Evolutionary conservation across 35 echinoderm and acorn worm species (phyloP).

Genomic region (Nesometra sesokonis): DNA sequence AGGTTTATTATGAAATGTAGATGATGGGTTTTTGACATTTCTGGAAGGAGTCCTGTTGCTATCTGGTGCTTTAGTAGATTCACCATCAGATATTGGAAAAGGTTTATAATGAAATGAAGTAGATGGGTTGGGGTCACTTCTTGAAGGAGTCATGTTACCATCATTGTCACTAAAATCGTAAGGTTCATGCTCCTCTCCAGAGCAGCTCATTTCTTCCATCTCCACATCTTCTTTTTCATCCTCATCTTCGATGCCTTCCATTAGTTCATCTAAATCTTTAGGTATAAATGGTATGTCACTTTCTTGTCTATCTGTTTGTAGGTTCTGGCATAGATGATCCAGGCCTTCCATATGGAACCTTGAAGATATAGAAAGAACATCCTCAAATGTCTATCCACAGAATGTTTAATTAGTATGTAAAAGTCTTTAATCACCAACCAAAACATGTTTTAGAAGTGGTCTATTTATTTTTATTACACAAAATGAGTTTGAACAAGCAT

Average conservation of each 20-base stretch:
- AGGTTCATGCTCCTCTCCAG: neutral
- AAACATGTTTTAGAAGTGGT: no score
- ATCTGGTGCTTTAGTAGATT: no score
- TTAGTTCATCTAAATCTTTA: neutral
- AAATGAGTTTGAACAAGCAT: no score
- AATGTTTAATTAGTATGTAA: no score
- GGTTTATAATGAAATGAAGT: no score
- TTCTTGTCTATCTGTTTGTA: neutral
- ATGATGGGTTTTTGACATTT: no score
- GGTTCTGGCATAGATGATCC: neutral
- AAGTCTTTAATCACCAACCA: no score
- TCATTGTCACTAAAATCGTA: neutral
- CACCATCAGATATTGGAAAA: no score
- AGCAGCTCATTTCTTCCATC: neutral
- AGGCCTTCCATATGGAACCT: neutral
- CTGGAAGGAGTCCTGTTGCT: no score
- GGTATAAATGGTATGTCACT: neutral
- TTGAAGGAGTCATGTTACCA: neutral
- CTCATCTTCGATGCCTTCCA: neutral
- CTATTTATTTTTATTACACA: no score
- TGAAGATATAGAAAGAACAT: neutral
- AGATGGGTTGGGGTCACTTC: neutral
- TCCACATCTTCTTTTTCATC: neutral
- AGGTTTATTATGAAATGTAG: no score
- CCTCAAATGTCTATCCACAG: no score